These are phyloP conservation scores for Rugalucina vietnamica DNA, from an alignment of 2,888 invertebrate genomes.

Conservation along the genomic window DNA sequence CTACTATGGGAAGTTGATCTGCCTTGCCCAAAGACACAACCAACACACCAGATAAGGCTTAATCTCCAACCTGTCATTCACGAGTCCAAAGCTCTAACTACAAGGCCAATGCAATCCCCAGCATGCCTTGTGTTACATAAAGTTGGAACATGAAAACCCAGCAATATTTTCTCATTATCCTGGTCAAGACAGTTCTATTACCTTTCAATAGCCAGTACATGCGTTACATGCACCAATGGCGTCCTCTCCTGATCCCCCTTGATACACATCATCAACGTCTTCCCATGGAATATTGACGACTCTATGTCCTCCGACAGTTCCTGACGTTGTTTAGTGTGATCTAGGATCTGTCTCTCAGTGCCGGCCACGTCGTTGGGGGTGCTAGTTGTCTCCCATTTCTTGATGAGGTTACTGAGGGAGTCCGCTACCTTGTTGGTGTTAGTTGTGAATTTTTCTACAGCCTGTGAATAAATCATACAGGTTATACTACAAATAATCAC, in stretches of 20 bases:
- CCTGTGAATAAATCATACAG: conserved; percentile 88
- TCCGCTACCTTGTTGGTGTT: conserved; percentile 95
- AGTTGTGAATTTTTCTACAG: conserved; percentile 96
- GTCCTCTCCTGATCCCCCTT: conserved; percentile 76
- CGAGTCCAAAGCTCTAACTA: no score
- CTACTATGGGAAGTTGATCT: no score
- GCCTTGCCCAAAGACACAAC: no score
- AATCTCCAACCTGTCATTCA: no score
- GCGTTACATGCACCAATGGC: conserved; percentile 84
- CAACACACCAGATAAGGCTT: no score
- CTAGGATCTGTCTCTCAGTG: conserved; percentile 93
- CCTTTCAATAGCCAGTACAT: conserved; percentile 97
- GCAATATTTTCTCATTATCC: background rate
- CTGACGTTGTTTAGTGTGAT: conserved; percentile 85
- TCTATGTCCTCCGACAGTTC: conserved; percentile 90
- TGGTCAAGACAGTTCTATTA: conserved; percentile 82
- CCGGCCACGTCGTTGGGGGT: conserved; percentile 97
- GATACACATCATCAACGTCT: conserved; percentile 89
- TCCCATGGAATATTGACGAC: conserved; percentile 94
- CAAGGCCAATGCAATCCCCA: no score
- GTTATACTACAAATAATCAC: no score
- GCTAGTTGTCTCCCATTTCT: conserved; percentile 94
- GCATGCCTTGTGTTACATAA: no score
- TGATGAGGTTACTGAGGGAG: conserved; percentile 93
- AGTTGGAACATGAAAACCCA: no score